phyloP scores from a whole-genome alignment of 2,797 vertebrate genomes.

The Naso thynnoides region DNA sequence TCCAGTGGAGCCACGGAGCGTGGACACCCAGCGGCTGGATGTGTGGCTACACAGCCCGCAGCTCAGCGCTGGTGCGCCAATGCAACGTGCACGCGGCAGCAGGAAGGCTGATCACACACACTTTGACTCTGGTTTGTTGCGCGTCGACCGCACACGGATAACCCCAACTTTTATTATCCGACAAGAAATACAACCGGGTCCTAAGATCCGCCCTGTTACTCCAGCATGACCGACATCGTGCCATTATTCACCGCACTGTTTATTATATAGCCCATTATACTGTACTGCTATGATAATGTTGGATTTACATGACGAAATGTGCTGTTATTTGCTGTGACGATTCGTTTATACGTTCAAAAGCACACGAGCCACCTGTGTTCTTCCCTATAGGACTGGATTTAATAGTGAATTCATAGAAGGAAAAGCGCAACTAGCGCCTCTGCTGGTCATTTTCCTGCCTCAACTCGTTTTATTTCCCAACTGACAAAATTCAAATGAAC shows the following conservation, averaged over 20 bases:
- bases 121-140: conserved; percentile 24
- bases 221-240: background rate
- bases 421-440: conserved; percentile 51
- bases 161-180: conserved; percentile 75
- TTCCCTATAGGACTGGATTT: background rate
- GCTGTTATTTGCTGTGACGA: no score
- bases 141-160: conserved; percentile 38
- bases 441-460: conserved; percentile 15
- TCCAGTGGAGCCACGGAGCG: conserved; percentile 12
- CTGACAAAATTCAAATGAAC: background rate
- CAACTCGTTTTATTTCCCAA: background rate
- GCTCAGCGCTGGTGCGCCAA: conserved; percentile 39
- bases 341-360: background rate
- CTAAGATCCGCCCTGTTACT: conserved; percentile 70
- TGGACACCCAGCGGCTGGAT: conserved; percentile 47
- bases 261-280: accelerated
- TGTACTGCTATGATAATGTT: no score
- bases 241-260: background rate
- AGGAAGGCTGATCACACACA: conserved; percentile 5
- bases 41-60: conserved; percentile 6
- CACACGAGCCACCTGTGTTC: background rate
- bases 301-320: no score
- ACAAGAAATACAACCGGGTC: conserved; percentile 63
- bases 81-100: conserved; percentile 27
- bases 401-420: background rate